These are phyloP conservation scores for Platyura marginata DNA, from an alignment of 1,140 invertebrate genomes.

Conservation along the genomic window DNA sequence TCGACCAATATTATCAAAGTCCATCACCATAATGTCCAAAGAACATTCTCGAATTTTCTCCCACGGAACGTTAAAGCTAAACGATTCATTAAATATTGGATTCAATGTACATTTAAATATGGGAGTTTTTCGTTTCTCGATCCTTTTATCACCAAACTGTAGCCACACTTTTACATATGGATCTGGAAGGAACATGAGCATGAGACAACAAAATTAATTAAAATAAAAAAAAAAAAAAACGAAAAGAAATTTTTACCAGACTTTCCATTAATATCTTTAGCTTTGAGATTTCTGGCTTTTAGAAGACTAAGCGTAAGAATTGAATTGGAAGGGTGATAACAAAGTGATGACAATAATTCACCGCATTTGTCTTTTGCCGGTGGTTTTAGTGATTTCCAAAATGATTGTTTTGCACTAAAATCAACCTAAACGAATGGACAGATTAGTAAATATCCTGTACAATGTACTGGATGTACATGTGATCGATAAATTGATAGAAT, in stretches of 20 bases:
- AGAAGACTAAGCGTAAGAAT: conserved; percentile 70
- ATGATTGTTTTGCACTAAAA: conserved; percentile 74
- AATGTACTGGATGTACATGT: too few species aligned
- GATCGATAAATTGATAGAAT: too few species aligned
- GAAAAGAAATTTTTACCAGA: conserved; percentile 61
- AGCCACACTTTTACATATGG: conserved; percentile 94
- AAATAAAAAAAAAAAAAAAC: not conserved
- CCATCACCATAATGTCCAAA: conserved; percentile 84
- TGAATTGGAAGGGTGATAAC: conserved; percentile 82
- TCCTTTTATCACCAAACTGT: conserved; percentile 81
- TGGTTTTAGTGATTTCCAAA: conserved; percentile 84
- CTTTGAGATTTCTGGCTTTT: conserved; percentile 82
- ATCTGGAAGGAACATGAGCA: conserved; percentile 39
- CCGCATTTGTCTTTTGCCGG: conserved; percentile 84
- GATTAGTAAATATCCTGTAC: too few species aligned
- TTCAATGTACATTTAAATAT: conserved; percentile 87
- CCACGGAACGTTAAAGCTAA: conserved; percentile 85
- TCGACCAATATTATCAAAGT: conserved; percentile 83
- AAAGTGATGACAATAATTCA: conserved; percentile 74
- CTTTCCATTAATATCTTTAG: conserved; percentile 88
- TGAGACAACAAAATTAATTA: not conserved
- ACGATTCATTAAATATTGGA: conserved; percentile 84
- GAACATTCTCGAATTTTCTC: conserved; percentile 87
- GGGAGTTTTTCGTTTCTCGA: conserved; percentile 90
- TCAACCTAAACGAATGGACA: too few species aligned